Evolutionary conservation across 2,888 invertebrate genomes (phyloP), one percentile per base, ranked within the genome.

Genomic region (Eutolmus rufibarbis): DNA sequence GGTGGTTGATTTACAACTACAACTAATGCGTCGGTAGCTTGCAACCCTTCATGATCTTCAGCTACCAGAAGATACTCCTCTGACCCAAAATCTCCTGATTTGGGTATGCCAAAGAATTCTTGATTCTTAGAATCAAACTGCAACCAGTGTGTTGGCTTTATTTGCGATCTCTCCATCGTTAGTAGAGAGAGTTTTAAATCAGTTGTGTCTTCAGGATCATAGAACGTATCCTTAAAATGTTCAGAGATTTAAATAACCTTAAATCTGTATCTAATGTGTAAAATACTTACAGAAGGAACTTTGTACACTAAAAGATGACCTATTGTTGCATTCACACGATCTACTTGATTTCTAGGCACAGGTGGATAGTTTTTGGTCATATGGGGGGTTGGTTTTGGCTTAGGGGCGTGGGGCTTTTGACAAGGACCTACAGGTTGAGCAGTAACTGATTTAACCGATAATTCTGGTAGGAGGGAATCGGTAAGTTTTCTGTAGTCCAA

Each of bases 41-140:
- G 95, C 89, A 96, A 93, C 74, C 96, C 96, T 89, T 95, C 95
- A 12, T 95, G 95, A 91, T 97, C 96, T 91, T 96, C 95, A 76
- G 96, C 96, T 88, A 96, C 95, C 90, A 98, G 93, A 89, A 97
- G 95, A 91, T 97, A 98, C 90, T 96, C 96, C 89, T 95, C 95
- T 16, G 95, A 94, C 43, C 97, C 97, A 28, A 95, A 94, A 91
- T 98, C 96, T 1, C 93, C 93, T 0, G 94, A 93, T 88, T 95
- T 93, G 1, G 98, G 97, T 86, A 98, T 94, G 0, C 98, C 98
- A 91, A 95, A 97, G 93, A 98, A 97, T 93, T 97, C 97, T 90
- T 97, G 96, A 93, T 97, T 97, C 90, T 96, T 96, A 1, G 94
- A 94, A 91, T 98, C 97, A 91, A 98, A 97, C 92, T 97, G 97